Conservation (phyloP, 2,797 vertebrate species). For the Furcifer pardalis region DNA sequence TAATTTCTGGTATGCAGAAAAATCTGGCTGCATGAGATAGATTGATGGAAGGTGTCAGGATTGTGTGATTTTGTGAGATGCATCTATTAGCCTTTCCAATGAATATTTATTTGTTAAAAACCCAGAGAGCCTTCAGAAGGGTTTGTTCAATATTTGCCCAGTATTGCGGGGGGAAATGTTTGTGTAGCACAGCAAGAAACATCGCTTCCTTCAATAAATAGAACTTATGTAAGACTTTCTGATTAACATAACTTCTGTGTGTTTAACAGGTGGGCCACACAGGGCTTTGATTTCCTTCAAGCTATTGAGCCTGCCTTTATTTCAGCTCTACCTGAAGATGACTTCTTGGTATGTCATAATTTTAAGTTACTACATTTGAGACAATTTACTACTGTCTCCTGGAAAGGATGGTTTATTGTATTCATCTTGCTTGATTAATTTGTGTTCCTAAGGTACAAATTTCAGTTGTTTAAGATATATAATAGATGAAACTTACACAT, state of each 20-base stretch:
- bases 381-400: not conserved
- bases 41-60: not conserved
- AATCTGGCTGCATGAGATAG: not conserved
- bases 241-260: slow-evolving; percentile 18
- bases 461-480: not conserved
- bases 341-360: slow-evolving; percentile 90
- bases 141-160: not conserved
- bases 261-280: slow-evolving; percentile 92
- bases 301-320: slow-evolving; percentile 98
- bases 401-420: not conserved
- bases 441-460: not conserved
- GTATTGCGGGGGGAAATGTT: not conserved
- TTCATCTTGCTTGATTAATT: not conserved
- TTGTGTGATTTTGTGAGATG: not conserved
- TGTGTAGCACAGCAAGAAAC: not conserved
- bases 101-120: not conserved
- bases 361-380: not conserved
- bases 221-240: slow-evolving; percentile 10
- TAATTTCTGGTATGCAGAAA: not conserved
- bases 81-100: not conserved
- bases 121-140: not conserved
- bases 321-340: slow-evolving; percentile 96
- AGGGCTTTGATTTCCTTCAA: slow-evolving; percentile 99
- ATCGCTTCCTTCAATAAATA: slow-evolving; percentile 5
- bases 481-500: not conserved